Base-by-base conservation (phyloP, 1,140 invertebrate species). In the Drosophila bifasciata region DNA sequence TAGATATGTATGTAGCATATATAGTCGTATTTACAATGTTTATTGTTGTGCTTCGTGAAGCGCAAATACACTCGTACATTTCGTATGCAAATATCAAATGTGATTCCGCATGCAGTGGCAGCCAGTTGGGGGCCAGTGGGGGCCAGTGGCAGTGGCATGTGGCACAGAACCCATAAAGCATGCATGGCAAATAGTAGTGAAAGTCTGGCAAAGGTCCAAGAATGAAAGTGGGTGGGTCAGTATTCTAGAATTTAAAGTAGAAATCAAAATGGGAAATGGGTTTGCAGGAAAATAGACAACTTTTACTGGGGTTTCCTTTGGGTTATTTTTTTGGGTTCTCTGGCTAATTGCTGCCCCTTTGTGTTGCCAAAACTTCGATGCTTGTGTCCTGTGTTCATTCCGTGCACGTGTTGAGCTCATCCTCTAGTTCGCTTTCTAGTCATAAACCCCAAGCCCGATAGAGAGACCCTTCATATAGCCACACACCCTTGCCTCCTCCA, bases 21-120 rank as follows among this genome's bases (percentile, higher is more conserved):
- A 80, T 72, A 72, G 5, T 25, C 25, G 25, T 83, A 88, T 88
- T 78, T 83, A 83, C 83, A 86, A 83, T 86, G 83, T 86, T 86
- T 86, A 86, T 86, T 86, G 84, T 86, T 86, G 83, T 86, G 83
- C 83, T 86, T 83, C 75, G 67, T 52, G 58, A 84, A 86, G 83
- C 83, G 62, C 83, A 86, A 86, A 86, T 83, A 13, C 32, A 13
- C 32, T 36, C 32, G 32, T 36, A 88, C 83, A 89, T 89, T 88
- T 89, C 70, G 52, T 72, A 86, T 86, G 83, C 84, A 86, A 86
- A 86, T 88, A 86, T 75, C 58, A 83, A 86, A 81, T 85, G 77
- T 77, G 80, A 86, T 77, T 85, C 66, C 62, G 62, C 74, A 74
- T 85, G 77, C 77, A 81, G 71, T 67, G 48, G 17, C 19, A 21